Evolutionary conservation across 30 jellyfish, hydroid and myxozoan species (phyloP), one percentile per base, ranked within the genome.

Genomic region (Aurelia sp.): DNA sequence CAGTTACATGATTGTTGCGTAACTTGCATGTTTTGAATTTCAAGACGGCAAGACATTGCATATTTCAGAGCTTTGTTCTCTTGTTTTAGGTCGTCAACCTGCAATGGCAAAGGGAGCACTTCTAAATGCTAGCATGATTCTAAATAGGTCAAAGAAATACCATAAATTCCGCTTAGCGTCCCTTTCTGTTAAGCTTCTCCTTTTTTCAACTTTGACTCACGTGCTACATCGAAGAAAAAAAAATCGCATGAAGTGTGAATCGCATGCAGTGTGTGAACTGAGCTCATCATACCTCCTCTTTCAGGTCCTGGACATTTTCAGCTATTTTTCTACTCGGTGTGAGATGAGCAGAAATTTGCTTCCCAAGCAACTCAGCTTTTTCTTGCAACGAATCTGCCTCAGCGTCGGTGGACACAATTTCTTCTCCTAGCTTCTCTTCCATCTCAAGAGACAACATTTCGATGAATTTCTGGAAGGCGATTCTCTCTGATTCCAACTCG

Each of bases 381-480:
- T 95, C 97, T 31, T 95, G 92, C 67, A 95, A 80, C 64, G 96
- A 66, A 70, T 68, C 82, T 12, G 96, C 98, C 80, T 95, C 98
- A 20, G 98, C 80, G 33, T 90, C 99, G 22, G 82, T 90, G 16
- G 98, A 72, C 35, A 90, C 98, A 74, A 85, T 96, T 30, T 95
- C 98, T 67, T 95, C 99, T 6, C 99, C 99, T 17, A 95, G 75
- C 93, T 91, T 90, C 53, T 95, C 99, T 63, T 90, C 94, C 96
- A 95, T 80, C 76, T 95, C 97, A 73, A 95, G 78, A 18, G 98
- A 95, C 59, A 95, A 96, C 90, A 84, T 90, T 17, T 95, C 99
- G 15, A 95, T 79, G 74, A 95, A 95, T 55, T 95, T 95, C 88
- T 89, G 88, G 62, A 95, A 95, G 12, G 97, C 97, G 40, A 83